Conservation (phyloP, 2,797 vertebrate species). For the Cynopterus sphinx region DNA sequence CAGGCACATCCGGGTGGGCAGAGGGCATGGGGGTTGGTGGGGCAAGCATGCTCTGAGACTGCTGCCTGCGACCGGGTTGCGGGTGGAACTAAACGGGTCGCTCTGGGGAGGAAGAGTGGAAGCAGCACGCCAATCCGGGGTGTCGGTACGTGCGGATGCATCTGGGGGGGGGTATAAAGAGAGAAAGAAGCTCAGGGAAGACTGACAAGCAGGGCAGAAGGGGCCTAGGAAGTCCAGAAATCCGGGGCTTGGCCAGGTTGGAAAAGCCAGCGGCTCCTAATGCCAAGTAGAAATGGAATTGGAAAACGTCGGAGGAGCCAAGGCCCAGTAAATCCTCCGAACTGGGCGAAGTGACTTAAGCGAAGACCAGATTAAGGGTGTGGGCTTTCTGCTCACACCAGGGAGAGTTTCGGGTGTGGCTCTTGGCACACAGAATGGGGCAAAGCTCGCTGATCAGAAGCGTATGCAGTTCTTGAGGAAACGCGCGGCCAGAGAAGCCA, state of each 20-base stretch:
- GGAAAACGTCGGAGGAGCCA: neutral
- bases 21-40: neutral
- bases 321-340: neutral
- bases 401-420: neutral
- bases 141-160: neutral
- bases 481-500: neutral
- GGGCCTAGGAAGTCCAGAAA: neutral
- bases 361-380: neutral
- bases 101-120: neutral
- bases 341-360: neutral
- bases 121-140: neutral
- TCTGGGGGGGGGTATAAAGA: neutral
- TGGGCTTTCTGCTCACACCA: neutral
- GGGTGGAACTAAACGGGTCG: neutral
- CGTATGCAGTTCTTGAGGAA: neutral
- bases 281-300: neutral
- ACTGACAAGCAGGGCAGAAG: neutral
- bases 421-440: neutral
- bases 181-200: neutral
- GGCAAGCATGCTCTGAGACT: neutral
- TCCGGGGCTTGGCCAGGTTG: neutral
- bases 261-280: neutral
- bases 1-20: rapidly evolving
- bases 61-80: rapidly evolving
- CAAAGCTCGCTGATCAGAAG: neutral